Percentiles rank a stretch among this genome's conserved stretches.
phyloP scores from a whole-genome alignment of 2,113 vertebrate genomes.

The Chloroceryle aenea region DNA sequence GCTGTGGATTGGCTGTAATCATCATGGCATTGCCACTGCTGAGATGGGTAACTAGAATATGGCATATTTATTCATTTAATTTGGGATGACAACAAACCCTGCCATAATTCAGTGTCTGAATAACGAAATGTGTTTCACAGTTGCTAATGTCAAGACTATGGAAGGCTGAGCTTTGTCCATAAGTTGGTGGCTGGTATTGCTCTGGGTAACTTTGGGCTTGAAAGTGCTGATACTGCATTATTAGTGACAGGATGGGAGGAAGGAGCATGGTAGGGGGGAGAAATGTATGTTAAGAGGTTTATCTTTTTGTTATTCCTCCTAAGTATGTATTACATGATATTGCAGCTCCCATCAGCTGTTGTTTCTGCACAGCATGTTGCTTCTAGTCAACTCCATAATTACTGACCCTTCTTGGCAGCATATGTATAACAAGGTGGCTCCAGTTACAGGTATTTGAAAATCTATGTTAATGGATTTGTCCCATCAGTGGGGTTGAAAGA shows the following conservation, averaged over 20 bases:
- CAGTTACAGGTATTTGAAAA: background rate
- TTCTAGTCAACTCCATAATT: background rate
- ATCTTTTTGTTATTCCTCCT: background rate
- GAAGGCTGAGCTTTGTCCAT: background rate
- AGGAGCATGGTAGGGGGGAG: background rate
- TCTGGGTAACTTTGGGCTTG: background rate
- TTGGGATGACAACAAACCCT: background rate
- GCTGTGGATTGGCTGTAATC: background rate
- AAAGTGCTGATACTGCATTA: background rate
- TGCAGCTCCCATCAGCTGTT: background rate
- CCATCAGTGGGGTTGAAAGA: background rate
- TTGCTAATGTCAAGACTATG: background rate
- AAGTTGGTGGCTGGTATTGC: background rate
- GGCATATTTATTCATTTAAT: background rate
- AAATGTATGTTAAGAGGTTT: background rate
- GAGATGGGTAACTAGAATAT: background rate
- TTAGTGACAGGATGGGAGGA: background rate
- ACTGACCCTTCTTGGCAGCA: background rate
- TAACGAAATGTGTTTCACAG: background rate
- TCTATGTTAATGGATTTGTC: background rate
- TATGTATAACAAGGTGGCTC: background rate
- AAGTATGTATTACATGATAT: background rate
- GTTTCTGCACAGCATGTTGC: background rate
- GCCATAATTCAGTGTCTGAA: background rate
- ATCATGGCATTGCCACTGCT: background rate